Percentiles rank a stretch among this genome's conserved stretches.
Evolutionary conservation across 2,888 invertebrate genomes (phyloP).

Genomic region (Vanessa cardui): DNA sequence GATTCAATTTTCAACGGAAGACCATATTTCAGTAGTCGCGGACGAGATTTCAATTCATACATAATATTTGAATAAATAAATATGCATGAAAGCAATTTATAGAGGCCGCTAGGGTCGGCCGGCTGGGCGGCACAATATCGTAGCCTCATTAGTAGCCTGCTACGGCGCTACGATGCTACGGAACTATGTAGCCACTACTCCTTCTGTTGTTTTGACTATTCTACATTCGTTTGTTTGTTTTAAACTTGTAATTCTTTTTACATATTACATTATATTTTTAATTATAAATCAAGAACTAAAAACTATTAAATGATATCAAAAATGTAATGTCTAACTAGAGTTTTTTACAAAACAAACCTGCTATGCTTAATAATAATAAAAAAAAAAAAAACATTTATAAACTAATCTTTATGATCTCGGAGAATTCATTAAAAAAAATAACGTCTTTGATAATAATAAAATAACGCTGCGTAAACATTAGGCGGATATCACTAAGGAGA

Average conservation of each 20-base stretch:
- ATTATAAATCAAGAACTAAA: too few species aligned
- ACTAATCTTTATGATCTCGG: not conserved
- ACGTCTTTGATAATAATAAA: constrained; percentile 28
- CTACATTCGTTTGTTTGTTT: constrained; percentile 7
- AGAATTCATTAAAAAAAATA: constrained; percentile 37
- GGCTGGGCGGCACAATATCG: constrained; percentile 70
- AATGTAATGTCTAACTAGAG: too few species aligned
- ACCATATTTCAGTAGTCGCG: constrained; percentile 77
- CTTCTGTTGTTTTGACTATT: constrained; percentile 48
- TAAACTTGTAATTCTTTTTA: too few species aligned
- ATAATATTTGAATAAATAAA: constrained; percentile 82
- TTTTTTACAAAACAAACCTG: too few species aligned
- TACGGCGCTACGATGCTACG: constrained; percentile 56
- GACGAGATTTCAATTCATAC: constrained; percentile 80
- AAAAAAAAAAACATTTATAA: not conserved
- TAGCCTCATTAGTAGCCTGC: constrained; percentile 73
- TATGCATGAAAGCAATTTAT: constrained; percentile 83
- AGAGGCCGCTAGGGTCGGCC: constrained; percentile 63
- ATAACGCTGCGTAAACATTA: constrained; percentile 43
- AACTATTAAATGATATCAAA: too few species aligned
- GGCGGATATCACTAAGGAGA: constrained; percentile 53
- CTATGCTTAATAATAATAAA: too few species aligned
- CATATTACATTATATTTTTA: too few species aligned
- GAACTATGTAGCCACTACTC: constrained; percentile 58
- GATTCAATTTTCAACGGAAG: constrained; percentile 71